Evolutionary conservation across 1,140 invertebrate species (phyloP).

Genomic region (Cotesia glomerata): DNA sequence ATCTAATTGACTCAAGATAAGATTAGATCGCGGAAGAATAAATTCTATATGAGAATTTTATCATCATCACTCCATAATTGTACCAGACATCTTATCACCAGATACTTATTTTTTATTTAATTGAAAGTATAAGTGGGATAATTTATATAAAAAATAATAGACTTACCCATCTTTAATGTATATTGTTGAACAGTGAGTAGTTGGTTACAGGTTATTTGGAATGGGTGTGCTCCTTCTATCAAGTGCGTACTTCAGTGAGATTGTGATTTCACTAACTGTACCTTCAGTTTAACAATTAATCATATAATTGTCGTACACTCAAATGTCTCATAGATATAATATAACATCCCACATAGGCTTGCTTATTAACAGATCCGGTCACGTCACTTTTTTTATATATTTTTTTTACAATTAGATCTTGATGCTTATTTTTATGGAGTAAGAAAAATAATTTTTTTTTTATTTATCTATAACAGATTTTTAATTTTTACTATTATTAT

Average conservation of each 20-base stretch:
- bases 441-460: no score
- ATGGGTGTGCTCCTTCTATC: not conserved
- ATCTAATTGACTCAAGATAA: constrained; percentile 1
- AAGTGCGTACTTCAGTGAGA: no score
- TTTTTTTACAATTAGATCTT: not conserved
- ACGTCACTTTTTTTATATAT: not conserved
- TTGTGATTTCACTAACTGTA: no score
- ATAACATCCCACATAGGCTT: constrained; percentile 4
- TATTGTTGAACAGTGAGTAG: not conserved
- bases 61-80: no score
- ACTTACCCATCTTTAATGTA: constrained; percentile 13
- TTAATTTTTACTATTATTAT: not conserved
- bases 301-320: not conserved
- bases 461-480: no score
- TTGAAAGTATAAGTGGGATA: not conserved
- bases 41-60: not conserved
- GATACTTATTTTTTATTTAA: no score
- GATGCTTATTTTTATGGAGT: not conserved
- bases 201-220: not conserved
- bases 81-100: no score
- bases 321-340: not conserved
- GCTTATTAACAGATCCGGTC: not conserved
- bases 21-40: not conserved
- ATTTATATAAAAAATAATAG: not conserved
- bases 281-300: not conserved